Base-by-base conservation (phyloP, 2,888 invertebrate genomes). In the Brachypalpus laphriformis region DNA sequence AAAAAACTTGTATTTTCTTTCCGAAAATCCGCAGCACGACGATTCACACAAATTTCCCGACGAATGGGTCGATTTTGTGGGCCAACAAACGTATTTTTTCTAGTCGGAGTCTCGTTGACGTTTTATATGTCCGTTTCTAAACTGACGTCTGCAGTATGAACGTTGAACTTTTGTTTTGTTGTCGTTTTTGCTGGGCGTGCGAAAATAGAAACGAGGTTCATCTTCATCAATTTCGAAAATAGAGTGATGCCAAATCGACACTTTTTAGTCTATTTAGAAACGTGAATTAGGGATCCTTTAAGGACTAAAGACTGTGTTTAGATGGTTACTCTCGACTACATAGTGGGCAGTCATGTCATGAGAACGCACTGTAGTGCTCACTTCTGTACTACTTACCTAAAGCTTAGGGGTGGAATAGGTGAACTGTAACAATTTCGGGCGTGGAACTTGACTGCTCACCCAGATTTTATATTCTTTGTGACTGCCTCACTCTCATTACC, bases 21-120 rank as follows among this genome's bases (percentile, higher is more conserved):
- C 18, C 59, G 16, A 5, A 82, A 63, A 47, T 68, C 57, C 57
- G 57, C n/a, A 68, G 42, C 20, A 54, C 51, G 25, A 54, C 56
- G 28, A 28, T 59, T 59, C 22, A 14, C 22, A 14, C 51, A 45
- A 74, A 65, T 63, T 74, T 61, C 51, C 61, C 66, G 56, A 78
- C 66, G 61, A 78, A 68, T 56, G 83, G 80, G 80, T 80, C 80
- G 80, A 83, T 83, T 80, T 72, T 47, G 45, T 61, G 16, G 70
- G 54, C 63, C 51, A 80, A 63, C 47, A 74, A 74, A 70, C 61
- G 4, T 18, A 1, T 16, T 5, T 34, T 61, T 25, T n/a, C 37
- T 59, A n/a, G 51, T 40, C 31, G 45, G 8, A 25, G 61, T 61
- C 28, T 28, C 68, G 31, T 68, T 76, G 68, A 76, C 76, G 16